Conservation (phyloP, 2,888 invertebrate species). For the Reticulitermes lucifugus region DNA sequence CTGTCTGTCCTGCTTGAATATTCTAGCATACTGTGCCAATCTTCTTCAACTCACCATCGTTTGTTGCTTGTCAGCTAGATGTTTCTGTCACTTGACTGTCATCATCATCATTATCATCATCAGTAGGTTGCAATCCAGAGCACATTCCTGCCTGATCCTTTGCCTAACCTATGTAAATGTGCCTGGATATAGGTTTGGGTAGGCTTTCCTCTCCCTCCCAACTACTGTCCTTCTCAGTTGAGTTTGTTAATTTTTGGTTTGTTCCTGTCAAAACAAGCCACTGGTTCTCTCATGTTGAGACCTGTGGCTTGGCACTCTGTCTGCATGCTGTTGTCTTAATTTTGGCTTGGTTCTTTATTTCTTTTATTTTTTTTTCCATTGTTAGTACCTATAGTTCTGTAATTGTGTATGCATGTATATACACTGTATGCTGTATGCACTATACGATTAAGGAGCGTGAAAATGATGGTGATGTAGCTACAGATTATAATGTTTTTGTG, state of each 20-base stretch:
- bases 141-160: conserved; percentile 25
- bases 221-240: conserved; percentile 23
- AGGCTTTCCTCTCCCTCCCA: conserved; percentile 20
- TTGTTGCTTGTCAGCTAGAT: conserved; percentile 21
- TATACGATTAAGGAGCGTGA: background rate
- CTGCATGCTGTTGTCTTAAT: background rate
- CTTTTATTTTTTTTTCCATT: background rate
- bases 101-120: background rate
- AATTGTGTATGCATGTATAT: conserved; percentile 4
- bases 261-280: conserved; percentile 7
- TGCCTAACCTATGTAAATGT: background rate
- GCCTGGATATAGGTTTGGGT: conserved; percentile 31
- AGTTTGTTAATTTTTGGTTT: conserved; percentile 21
- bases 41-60: background rate
- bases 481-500: background rate
- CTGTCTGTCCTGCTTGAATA: background rate
- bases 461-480: background rate
- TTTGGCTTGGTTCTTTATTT: conserved; percentile 4
- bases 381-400: conserved; percentile 3
- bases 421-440: background rate
- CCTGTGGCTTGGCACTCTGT: background rate
- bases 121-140: conserved; percentile 1
- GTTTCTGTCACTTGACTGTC: background rate
- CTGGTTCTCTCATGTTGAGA: background rate
- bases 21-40: background rate